Evolutionary conservation across 2,888 invertebrate genomes (phyloP), one percentile per base, ranked within the genome.

Genomic region (Sylvicola fuscatus): DNA sequence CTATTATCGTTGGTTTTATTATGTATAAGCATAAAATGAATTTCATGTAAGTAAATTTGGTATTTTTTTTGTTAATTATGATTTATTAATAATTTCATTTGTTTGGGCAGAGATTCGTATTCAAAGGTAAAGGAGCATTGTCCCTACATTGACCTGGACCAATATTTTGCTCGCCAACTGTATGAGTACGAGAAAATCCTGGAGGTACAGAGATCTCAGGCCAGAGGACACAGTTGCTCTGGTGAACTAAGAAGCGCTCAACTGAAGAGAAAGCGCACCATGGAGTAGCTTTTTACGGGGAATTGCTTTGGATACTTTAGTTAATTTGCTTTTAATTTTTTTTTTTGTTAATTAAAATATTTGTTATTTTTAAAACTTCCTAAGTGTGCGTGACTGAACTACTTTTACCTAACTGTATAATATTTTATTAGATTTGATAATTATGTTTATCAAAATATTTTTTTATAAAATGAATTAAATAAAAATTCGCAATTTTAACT

Each of bases 111-210:
- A 38, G 44, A 49, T 40, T 50, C 50, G 34, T 51, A 49, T 43
- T 43, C 46, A 39, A 47, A 47, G 38, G 44, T 52, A 16, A 48
- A 49, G 41, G 41, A 42, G 27, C 43, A 44, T 38, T 50, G 47
- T 39, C 46, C 48, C 37, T 48, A 48, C 41, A 48, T 49, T 39
- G 50, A 51, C 44, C 41, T 52, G 30, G 51, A 51, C 43, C 44
- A 44, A 33, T 52, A 48, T 43, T 51, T 48, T 39, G 44, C 44
- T 33, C 49, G 44, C 32, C 52, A 52, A 45, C 43, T 52, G 29
- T 50, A 51, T 33, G 52, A 52, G 38, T 52, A 52, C 39, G 52
- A 52, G 39, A 51, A 51, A n/a, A 52, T 52, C 26, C 37, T 52
- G 33, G 49, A 52, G 41, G 52, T 52, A n/a, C 50, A 52, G 38